A percentile compares a stretch with the other conserved stretches of the same genome.
Conservation (phyloP, 30 jellyfish, hydroid and myxozoan species). For the Phacellophora camtschatica region DNA sequence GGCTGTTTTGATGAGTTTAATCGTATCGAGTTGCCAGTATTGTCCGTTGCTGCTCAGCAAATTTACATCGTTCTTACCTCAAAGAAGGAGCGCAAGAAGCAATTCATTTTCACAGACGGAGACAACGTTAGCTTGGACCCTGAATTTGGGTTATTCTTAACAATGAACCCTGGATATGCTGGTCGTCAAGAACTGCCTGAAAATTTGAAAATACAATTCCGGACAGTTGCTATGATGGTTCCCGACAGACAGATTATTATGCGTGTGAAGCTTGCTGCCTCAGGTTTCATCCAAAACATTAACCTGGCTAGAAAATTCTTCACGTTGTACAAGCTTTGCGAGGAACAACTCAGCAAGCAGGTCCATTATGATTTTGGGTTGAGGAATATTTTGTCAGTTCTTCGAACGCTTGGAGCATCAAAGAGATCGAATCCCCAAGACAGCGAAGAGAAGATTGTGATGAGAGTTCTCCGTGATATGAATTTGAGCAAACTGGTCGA, state of each 20-base stretch:
- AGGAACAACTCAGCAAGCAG: slow-evolving; percentile 85
- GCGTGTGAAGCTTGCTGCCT: slow-evolving; percentile 89
- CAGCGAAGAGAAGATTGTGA: slow-evolving; percentile 89
- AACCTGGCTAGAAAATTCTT: slow-evolving; percentile 80
- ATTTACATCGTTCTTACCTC: slow-evolving; percentile 75
- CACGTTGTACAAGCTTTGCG: slow-evolving; percentile 85
- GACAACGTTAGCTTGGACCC: slow-evolving; percentile 83
- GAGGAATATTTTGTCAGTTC: slow-evolving; percentile 81
- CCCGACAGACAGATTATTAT: slow-evolving; percentile 94
- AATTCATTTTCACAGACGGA: slow-evolving; percentile 87
- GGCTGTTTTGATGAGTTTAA: slow-evolving; percentile 94
- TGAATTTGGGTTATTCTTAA: slow-evolving; percentile 85
- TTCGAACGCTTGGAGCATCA: slow-evolving; percentile 90
- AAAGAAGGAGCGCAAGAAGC: slow-evolving; percentile 85
- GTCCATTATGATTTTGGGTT: slow-evolving; percentile 92
- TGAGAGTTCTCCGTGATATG: slow-evolving; percentile 95
- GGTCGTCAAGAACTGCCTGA: slow-evolving; percentile 96
- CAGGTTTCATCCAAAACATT: slow-evolving; percentile 85
- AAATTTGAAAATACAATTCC: slow-evolving; percentile 80
- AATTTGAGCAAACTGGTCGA: slow-evolving; percentile 87
- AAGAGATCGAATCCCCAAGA: slow-evolving; percentile 83
- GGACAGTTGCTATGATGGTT: slow-evolving; percentile 95
- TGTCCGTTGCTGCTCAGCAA: slow-evolving; percentile 98
- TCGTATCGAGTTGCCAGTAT: slow-evolving; percentile 86
- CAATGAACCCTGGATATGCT: slow-evolving; percentile 96